Base-by-base conservation (phyloP, 2,888 invertebrate species). In the Argynnis bischoffii region DNA sequence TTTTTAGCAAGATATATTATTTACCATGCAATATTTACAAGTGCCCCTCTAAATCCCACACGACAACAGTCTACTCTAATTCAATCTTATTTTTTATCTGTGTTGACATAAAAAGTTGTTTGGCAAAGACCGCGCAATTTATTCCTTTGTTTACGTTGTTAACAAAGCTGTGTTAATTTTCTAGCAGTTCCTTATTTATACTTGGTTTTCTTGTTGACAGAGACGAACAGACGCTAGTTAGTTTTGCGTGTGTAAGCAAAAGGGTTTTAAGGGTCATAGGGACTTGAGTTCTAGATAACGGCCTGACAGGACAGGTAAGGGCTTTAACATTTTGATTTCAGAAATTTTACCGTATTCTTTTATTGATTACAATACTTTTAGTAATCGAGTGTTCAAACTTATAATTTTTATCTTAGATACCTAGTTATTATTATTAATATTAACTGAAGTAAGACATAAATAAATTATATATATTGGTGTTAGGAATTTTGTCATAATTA, bases 261-360 rank as follows among this genome's bases (percentile, higher is more conserved):
- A 65, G 72, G 63, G 35, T 61, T 51, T 68, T 48, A 64, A 66
- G 69, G 73, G 69, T 69, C 68, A 16, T 46, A 63, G 55, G 67
- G 65, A 31, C 13, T 59, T 6, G 46, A 66, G 69, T 31, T 63
- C 21, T 31, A 48, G 51, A 66, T 71, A 72, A 73, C 61, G 63
- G 63, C 70, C 63, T 67, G 65, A 67, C 63, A 59, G 63, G 64
- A 64, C 56, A 57, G 70, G 66, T 67, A 64, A 65, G 35, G 15
- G 18, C 13, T 63, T 54, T 41, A 35, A 41, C 31, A 4, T 61
- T 61, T 61, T 53, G 11, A 61, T 53, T 18, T 35, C 35, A 31
- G 14, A 14, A 8, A 31, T 61, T 41, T 18, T 18, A 8, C 16
- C 31, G 51, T 1, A 53, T 41, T 61, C 50, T 11, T 14, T 15